Conservation (phyloP, 2,113 vertebrate species). For the Talpa occidentalis region DNA sequence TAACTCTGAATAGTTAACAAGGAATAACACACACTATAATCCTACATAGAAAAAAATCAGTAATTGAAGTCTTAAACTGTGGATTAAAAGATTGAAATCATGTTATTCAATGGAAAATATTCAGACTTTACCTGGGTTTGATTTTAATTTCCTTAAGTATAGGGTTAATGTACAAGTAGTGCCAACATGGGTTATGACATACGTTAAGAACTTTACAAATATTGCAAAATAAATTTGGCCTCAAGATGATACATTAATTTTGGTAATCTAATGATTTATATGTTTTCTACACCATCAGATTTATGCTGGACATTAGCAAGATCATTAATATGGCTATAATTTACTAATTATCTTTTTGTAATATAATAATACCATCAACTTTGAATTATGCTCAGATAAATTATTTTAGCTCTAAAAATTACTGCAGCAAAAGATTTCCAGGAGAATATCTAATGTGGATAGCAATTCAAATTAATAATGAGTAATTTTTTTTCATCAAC, state of each 20-base stretch:
- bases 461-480: neutral
- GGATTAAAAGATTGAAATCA: neutral
- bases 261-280: neutral
- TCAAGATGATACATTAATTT: neutral
- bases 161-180: neutral
- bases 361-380: constrained; percentile 10
- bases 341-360: constrained; percentile 21
- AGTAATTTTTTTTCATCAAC: neutral
- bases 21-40: neutral
- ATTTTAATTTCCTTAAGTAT: neutral
- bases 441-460: neutral
- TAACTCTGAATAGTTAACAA: neutral
- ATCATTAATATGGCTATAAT: constrained; percentile 2
- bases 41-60: neutral
- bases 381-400: neutral
- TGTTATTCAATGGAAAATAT: neutral
- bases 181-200: neutral
- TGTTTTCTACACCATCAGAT: neutral
- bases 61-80: neutral
- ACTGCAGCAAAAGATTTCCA: neutral
- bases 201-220: neutral
- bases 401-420: constrained; percentile 13
- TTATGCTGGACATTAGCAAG: neutral
- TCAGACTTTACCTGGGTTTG: neutral
- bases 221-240: neutral